Conservation (phyloP, 2,113 vertebrate species). For the Urocolius indicus region DNA sequence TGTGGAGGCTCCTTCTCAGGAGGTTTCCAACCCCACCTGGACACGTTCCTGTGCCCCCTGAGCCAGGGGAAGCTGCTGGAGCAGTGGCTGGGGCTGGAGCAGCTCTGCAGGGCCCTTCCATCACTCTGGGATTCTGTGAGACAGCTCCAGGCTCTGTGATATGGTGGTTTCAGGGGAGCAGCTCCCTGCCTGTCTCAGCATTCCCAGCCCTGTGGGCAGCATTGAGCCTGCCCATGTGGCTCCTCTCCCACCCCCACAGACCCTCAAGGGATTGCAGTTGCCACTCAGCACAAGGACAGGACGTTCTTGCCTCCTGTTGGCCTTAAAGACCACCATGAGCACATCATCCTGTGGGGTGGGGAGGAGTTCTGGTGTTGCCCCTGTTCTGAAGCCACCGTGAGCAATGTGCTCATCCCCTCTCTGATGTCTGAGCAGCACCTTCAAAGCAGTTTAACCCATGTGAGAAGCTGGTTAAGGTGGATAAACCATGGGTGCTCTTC, state of each 20-base stretch:
- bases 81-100: too few relatives aligned
- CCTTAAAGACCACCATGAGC: neutral
- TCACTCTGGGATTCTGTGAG: too few relatives aligned
- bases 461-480: neutral
- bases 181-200: neutral
- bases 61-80: too few relatives aligned
- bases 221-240: neutral
- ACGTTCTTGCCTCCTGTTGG: neutral
- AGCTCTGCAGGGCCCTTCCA: too few relatives aligned
- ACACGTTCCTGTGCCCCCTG: too few relatives aligned
- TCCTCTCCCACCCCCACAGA: neutral
- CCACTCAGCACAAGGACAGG: neutral
- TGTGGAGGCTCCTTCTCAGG: too few relatives aligned
- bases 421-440: neutral
- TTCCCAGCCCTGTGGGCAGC: neutral
- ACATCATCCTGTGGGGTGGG: fast-evolving
- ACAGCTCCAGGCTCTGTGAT: neutral
- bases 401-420: neutral
- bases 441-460: neutral
- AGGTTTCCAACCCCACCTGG: too few relatives aligned
- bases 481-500: neutral
- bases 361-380: neutral
- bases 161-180: neutral
- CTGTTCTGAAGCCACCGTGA: neutral
- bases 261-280: too few relatives aligned